phyloP scores from a whole-genome alignment of 2,113 vertebrate genomes.

The Paradoxurus hermaphroditus region DNA sequence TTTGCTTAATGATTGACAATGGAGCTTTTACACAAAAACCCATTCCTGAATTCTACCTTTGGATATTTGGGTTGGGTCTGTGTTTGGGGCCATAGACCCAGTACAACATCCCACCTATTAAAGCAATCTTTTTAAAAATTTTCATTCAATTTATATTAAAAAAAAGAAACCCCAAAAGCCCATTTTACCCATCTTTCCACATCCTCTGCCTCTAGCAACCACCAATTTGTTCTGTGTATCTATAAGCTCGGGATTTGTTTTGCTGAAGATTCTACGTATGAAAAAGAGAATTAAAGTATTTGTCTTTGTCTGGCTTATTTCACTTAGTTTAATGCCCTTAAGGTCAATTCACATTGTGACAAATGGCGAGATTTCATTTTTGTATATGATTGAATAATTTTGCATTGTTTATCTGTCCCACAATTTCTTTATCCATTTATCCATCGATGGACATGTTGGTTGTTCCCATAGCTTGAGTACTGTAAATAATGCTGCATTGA shows the following conservation, averaged over 20 bases:
- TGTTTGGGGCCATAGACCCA: background rate
- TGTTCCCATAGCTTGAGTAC: background rate
- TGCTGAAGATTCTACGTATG: background rate
- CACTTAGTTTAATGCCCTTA: background rate
- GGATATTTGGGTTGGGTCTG: background rate
- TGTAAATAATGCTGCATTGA: background rate
- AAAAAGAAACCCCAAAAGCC: no score
- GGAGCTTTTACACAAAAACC: background rate
- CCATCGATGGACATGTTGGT: background rate
- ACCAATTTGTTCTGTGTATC: background rate
- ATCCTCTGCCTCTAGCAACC: background rate
- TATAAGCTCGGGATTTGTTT: background rate
- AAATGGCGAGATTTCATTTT: background rate
- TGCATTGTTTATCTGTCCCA: background rate
- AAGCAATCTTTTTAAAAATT: background rate
- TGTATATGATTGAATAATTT: background rate
- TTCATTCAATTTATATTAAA: background rate
- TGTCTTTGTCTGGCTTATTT: background rate
- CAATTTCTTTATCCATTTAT: background rate
- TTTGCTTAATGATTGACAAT: background rate
- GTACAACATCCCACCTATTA: background rate
- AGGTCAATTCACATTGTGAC: background rate
- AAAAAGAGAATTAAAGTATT: background rate
- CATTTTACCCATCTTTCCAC: background rate
- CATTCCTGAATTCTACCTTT: background rate